A percentile compares a stretch with the other conserved stretches of the same genome.
Evolutionary conservation across 2,888 invertebrate species (phyloP).

Genomic region (Hedychridium roseum): DNA sequence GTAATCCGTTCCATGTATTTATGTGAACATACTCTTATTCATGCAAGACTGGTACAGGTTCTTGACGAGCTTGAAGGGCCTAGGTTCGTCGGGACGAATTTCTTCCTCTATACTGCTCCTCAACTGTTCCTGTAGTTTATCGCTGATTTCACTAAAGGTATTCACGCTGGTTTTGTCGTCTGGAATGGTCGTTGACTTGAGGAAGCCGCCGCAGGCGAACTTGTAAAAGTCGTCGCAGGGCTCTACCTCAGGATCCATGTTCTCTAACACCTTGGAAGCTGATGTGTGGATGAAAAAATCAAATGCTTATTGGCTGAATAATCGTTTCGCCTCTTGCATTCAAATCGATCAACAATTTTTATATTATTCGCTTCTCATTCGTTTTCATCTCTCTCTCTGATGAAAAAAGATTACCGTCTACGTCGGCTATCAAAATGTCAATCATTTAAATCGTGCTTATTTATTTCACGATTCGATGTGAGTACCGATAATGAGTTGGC

Average conservation of each 20-base stretch:
- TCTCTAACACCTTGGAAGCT: constrained; percentile 76
- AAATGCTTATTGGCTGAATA: no score
- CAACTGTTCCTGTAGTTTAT: constrained; percentile 78
- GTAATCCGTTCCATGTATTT: no score
- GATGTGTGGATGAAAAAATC: no score
- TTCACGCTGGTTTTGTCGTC: constrained; percentile 84
- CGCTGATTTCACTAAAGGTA: constrained; percentile 78
- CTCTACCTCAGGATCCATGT: constrained; percentile 76
- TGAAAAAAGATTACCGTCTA: no score
- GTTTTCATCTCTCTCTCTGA: no score
- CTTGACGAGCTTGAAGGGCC: constrained; percentile 80
- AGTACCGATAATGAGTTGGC: no score
- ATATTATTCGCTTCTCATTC: no score
- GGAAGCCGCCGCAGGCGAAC: constrained; percentile 81
- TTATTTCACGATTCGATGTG: no score
- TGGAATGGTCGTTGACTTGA: constrained; percentile 76
- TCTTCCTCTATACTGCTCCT: constrained; percentile 75
- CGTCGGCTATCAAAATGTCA: no score
- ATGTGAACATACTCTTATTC: constrained; percentile 88
- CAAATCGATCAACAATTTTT: no score
- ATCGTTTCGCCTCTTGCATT: no score
- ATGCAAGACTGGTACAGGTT: constrained; percentile 87
- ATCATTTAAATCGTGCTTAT: no score
- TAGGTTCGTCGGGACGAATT: constrained; percentile 67
- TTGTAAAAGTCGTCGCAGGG: constrained; percentile 86